phyloP scores from a whole-genome alignment of 23 tunicate genomes.

The Botrylloides violaceus region DNA sequence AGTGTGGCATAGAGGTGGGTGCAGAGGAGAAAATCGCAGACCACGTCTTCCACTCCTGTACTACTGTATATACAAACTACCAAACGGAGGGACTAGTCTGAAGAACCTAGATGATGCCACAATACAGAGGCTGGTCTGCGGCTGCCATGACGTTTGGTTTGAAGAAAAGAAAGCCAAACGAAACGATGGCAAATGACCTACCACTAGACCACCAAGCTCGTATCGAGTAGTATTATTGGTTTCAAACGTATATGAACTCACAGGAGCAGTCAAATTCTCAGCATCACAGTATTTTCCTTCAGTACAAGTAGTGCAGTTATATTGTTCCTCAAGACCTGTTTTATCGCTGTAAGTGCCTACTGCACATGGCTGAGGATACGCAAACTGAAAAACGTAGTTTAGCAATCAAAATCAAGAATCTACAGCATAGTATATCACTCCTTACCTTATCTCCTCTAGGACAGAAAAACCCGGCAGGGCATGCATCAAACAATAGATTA shows the following conservation, averaged over 20 bases:
- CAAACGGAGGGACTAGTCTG: too few species aligned
- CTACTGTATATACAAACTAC: too few species aligned
- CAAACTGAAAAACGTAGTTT: not conserved
- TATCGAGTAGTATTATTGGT: not conserved
- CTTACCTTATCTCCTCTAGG: slow-evolving; percentile 30
- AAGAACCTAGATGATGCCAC: too few species aligned
- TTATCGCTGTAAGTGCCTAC: slow-evolving; percentile 65
- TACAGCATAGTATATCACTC: not conserved
- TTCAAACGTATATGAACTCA: slow-evolving; percentile 8
- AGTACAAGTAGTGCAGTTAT: slow-evolving; percentile 45
- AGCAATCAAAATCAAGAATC: not conserved
- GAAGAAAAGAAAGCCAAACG: too few species aligned
- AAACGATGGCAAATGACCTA: too few species aligned
- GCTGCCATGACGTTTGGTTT: too few species aligned
- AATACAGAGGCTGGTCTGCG: too few species aligned
- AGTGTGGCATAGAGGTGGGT: too few species aligned
- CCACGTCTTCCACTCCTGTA: too few species aligned
- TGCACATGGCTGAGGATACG: slow-evolving; percentile 70
- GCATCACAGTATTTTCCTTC: slow-evolving; percentile 70
- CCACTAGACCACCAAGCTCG: not conserved
- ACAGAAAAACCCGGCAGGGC: slow-evolving; percentile 96
- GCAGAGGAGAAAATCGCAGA: too few species aligned
- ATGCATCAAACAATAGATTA: slow-evolving; percentile 35
- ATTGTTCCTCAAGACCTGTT: slow-evolving; percentile 37
- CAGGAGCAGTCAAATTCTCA: slow-evolving; percentile 76